Evolutionary conservation across 1,140 invertebrate species (phyloP).

Genomic region (Ganaspis sp.): DNA sequence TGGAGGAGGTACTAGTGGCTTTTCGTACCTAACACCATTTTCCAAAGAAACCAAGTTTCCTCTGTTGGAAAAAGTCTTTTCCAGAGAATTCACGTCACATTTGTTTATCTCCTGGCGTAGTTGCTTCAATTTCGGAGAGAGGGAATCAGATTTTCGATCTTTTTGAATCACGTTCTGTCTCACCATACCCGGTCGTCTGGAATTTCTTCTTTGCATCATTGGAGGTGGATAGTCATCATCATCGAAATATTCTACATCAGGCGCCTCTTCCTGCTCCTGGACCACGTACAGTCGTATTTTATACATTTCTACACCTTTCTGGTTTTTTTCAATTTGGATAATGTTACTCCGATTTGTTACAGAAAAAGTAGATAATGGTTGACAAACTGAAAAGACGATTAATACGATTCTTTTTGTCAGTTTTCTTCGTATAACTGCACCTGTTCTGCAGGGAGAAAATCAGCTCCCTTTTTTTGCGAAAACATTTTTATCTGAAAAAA

Average conservation of each 20-base stretch:
- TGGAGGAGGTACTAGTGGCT: conserved; percentile 25
- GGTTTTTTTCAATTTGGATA: background rate
- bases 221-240: conserved; percentile 47
- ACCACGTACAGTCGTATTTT: conserved; percentile 66
- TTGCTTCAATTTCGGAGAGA: conserved; percentile 49
- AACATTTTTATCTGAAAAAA: conserved; percentile 22
- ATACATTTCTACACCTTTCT: conserved; percentile 52
- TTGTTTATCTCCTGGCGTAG: conserved; percentile 47
- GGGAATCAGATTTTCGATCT: conserved; percentile 42
- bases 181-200: conserved; percentile 52
- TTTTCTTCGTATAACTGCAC: background rate
- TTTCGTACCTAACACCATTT: background rate
- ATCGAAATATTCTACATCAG: conserved; percentile 52
- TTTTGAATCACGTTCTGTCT: conserved; percentile 51
- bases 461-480: background rate
- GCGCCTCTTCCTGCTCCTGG: conserved; percentile 58
- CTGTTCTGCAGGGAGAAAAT: background rate
- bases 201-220: conserved; percentile 58
- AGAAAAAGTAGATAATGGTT: background rate
- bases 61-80: background rate
- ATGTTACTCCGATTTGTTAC: background rate
- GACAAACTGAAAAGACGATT: background rate
- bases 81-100: conserved; percentile 1
- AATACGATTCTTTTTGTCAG: background rate
- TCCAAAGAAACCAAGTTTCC: conserved; percentile 11